Base-by-base conservation (phyloP, 1,140 invertebrate species). In the Dendroctonus ponderosae region DNA sequence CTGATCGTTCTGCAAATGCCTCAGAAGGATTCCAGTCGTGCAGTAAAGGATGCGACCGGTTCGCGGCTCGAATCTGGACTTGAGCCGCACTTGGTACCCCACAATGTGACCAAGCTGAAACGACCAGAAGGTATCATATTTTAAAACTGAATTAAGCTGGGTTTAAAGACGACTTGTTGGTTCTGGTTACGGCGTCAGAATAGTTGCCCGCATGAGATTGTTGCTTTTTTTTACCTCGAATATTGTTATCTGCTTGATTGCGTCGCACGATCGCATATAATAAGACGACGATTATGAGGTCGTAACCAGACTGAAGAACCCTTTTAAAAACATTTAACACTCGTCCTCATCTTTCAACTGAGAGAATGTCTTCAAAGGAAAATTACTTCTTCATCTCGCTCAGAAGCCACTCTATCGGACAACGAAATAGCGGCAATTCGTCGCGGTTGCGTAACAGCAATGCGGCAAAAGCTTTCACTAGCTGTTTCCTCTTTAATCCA, bases 361-460 rank as follows among this genome's bases (percentile, higher is more conserved):
- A 52, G 15, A 0, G 8, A 11, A 12, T 9, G 8, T 52, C 3
- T 15, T 52, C 15, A 12, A 52, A 26, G 15, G 15, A 50, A 50
- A 50, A 4, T 12, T 42, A 77, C 73, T 7, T 37, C 67, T 83
- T 90, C 89, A 7, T 80, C 44, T 71, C 88, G 78, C 77, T 93
- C 90, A 9, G 77, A 68, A 26, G 89, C 86, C 9, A 94, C 85
- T 66, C 89, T 80, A 70, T 89, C 82, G 12, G 91, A 86, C 14
- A 93, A 80, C 54, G 87, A 86, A 51, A 92, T 83, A 2, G 91
- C 89, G 26, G 91, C 87, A 70, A 94, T 86, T 72, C 87, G 80
- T 39, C 91, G 80, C 1, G 92, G 91, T 74, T 93, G 87, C 0
- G 90, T 87, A 58, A 90, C 86, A 39, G 92, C 81, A 67, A 94